These are phyloP conservation scores for Trichechus manatus DNA, from an alignment of 2,113 vertebrate species.

Conservation along the genomic window DNA sequence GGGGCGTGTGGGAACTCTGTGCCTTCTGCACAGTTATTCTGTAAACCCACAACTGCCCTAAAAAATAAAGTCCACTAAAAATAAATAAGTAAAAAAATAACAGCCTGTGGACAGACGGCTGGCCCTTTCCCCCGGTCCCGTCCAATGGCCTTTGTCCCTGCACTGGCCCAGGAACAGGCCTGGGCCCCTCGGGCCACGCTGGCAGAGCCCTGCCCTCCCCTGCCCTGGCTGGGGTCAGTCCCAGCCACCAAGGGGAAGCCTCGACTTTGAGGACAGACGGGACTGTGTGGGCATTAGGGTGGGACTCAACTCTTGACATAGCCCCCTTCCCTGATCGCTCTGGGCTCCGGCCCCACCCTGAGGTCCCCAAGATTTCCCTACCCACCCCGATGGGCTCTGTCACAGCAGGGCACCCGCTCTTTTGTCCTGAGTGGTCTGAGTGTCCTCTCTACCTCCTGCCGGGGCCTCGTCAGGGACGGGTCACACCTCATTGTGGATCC, in stretches of 20 bases:
- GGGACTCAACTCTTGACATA: rapidly evolving
- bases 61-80: too few relatives aligned
- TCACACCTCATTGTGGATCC: too few relatives aligned
- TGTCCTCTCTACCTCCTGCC: rapidly evolving
- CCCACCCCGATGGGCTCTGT: rapidly evolving
- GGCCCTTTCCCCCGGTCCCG: background rate
- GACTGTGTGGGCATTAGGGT: rapidly evolving
- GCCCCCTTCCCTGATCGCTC: rapidly evolving
- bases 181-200: background rate
- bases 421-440: background rate
- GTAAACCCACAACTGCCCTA: too few relatives aligned
- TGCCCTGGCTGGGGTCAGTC: background rate
- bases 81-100: too few relatives aligned
- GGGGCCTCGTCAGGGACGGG: background rate
- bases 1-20: too few relatives aligned
- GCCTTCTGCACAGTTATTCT: too few relatives aligned
- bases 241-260: background rate
- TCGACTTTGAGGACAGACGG: background rate
- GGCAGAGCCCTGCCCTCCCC: background rate
- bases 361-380: background rate
- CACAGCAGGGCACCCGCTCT: rapidly evolving
- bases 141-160: too few relatives aligned
- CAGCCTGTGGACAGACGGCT: background rate
- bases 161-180: background rate
- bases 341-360: rapidly evolving